A percentile compares a stretch with the other conserved stretches of the same genome.
These are phyloP conservation scores for Lepidocyrtinus sp. DNA, from an alignment of 2,888 invertebrate genomes.

Conservation along the genomic window DNA sequence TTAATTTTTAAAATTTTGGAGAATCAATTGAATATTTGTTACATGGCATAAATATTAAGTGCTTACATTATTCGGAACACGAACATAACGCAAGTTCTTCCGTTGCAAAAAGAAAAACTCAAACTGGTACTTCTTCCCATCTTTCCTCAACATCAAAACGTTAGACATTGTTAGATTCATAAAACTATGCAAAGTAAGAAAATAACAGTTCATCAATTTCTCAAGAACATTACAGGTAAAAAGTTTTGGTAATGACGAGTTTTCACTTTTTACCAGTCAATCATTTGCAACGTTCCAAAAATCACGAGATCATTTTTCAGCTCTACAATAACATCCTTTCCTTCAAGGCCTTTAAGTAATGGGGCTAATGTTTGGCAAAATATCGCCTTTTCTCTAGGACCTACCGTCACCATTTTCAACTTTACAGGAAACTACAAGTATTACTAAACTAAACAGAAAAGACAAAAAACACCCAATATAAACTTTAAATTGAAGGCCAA, in stretches of 20 bases:
- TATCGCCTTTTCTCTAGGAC: conserved; percentile 60
- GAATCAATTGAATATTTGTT: neutral
- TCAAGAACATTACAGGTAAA: too few relatives aligned
- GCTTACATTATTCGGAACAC: conserved; percentile 62
- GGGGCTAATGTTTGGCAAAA: conserved; percentile 62
- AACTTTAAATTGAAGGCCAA: too few relatives aligned
- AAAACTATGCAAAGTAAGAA: too few relatives aligned
- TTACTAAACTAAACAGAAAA: too few relatives aligned
- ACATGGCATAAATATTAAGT: neutral
- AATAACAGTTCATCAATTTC: too few relatives aligned
- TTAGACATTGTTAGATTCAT: conserved; percentile 59
- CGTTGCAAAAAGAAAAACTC: conserved; percentile 64
- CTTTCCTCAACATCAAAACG: conserved; percentile 52
- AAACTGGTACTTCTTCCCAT: conserved; percentile 53
- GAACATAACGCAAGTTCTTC: conserved; percentile 60
- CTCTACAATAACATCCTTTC: conserved; percentile 58
- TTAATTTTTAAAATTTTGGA: too few relatives aligned
- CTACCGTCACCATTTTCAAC: conserved; percentile 55
- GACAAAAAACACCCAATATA: too few relatives aligned
- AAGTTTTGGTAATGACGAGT: too few relatives aligned
- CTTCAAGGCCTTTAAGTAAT: conserved; percentile 56
- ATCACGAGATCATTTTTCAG: conserved; percentile 59
- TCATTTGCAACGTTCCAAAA: conserved; percentile 42
- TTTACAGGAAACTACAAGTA: too few relatives aligned
- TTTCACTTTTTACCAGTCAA: conserved; percentile 62